phyloP scores from a whole-genome alignment of 1,140 invertebrate genomes.

The Drosophila sproati region DNA sequence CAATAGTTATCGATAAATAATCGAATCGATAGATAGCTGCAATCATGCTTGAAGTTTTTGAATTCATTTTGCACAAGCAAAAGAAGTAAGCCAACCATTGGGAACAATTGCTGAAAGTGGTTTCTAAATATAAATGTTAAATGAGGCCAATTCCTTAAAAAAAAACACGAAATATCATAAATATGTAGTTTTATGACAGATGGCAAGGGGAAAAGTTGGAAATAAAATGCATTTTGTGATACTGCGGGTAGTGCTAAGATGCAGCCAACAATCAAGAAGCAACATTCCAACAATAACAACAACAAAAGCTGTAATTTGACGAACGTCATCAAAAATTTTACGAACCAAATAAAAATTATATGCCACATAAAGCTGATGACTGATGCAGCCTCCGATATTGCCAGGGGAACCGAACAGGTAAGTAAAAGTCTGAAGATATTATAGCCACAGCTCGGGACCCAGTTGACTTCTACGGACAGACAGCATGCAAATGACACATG shows the following conservation, averaged over 20 bases:
- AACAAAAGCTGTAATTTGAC: slow-evolving; percentile 57
- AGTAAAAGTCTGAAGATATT: slow-evolving; percentile 36
- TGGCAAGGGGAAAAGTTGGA: background rate
- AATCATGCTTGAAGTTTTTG: too few species aligned
- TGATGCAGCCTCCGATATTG: slow-evolving; percentile 49
- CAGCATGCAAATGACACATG: slow-evolving; percentile 48
- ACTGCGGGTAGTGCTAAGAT: slow-evolving; percentile 16
- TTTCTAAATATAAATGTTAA: slow-evolving; percentile 26
- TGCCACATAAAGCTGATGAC: slow-evolving; percentile 77
- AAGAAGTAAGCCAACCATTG: background rate
- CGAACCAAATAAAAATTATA: slow-evolving; percentile 73
- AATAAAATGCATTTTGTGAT: slow-evolving; percentile 23
- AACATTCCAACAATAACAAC: slow-evolving; percentile 28
- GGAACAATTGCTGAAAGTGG: background rate
- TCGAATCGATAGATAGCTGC: too few species aligned
- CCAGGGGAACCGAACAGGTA: slow-evolving; percentile 45
- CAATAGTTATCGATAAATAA: too few species aligned
- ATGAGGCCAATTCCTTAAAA: slow-evolving; percentile 25
- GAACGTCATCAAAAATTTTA: slow-evolving; percentile 78
- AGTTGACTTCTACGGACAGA: too few species aligned
- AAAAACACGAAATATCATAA: slow-evolving; percentile 25
- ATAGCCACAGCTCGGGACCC: slow-evolving; percentile 5
- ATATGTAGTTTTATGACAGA: slow-evolving; percentile 34
- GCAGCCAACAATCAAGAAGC: slow-evolving; percentile 11
- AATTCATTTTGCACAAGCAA: too few species aligned